These are phyloP conservation scores for Serilophus lunatus DNA, from an alignment of 2,113 vertebrate genomes.

Conservation along the genomic window DNA sequence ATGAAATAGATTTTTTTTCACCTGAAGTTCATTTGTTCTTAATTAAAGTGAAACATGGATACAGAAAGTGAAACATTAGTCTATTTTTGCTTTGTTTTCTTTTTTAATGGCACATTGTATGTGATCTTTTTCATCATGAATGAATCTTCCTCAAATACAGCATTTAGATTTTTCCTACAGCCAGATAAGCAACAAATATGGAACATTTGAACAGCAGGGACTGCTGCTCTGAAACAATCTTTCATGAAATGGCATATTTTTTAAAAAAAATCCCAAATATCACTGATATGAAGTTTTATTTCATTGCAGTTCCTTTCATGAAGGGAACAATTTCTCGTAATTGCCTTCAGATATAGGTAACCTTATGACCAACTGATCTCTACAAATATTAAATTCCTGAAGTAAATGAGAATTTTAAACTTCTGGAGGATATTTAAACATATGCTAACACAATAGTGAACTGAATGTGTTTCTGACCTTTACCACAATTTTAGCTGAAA, in stretches of 20 bases:
- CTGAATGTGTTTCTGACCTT: not conserved
- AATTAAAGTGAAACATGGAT: not conserved
- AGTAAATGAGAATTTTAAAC: not conserved
- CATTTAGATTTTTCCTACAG: not conserved
- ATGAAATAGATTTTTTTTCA: not conserved
- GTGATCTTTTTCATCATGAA: not conserved
- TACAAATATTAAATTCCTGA: not conserved
- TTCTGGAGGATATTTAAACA: not conserved
- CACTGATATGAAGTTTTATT: not conserved
- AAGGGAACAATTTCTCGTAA: not conserved
- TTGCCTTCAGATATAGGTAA: not conserved
- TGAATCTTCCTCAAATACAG: too few relatives aligned
- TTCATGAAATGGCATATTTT: not conserved
- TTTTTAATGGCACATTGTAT: not conserved
- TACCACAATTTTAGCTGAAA: not conserved
- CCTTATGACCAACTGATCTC: not conserved
- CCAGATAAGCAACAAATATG: not conserved
- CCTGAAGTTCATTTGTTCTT: not conserved
- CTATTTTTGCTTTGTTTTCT: too few relatives aligned
- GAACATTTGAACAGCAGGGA: not conserved
- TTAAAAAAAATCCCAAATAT: not conserved
- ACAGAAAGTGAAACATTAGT: not conserved
- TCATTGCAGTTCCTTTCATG: not conserved
- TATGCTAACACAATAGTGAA: not conserved
- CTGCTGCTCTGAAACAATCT: not conserved